A percentile compares a stretch with the other conserved stretches of the same genome.
These are phyloP conservation scores for Chaenocephalus aceratus DNA, from an alignment of 2,113 vertebrate species.

Conservation along the genomic window DNA sequence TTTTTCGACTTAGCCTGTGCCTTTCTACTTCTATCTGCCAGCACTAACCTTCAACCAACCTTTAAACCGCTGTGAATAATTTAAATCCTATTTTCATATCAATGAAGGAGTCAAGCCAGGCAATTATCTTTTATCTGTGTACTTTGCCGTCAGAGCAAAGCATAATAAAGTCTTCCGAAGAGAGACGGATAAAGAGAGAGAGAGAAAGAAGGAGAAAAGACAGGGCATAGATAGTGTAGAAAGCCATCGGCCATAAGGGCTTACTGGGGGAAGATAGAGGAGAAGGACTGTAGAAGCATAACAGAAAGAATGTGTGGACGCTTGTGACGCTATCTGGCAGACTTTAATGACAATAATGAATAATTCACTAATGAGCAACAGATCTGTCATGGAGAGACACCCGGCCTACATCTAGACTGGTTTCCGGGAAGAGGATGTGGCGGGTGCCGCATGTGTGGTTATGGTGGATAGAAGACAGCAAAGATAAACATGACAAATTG, in stretches of 20 bases:
- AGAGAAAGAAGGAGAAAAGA: constrained; percentile 20
- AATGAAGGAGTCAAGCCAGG: constrained; percentile 96
- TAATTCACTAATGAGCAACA: constrained; percentile 92
- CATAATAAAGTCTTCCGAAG: constrained; percentile 92
- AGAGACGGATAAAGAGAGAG: constrained; percentile 33
- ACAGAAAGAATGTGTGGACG: constrained; percentile 62
- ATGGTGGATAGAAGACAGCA: constrained; percentile 69
- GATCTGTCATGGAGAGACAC: constrained; percentile 81
- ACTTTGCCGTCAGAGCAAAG: constrained; percentile 92
- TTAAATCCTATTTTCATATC: constrained; percentile 97
- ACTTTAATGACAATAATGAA: constrained; percentile 90
- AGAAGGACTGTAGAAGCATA: constrained; percentile 64
- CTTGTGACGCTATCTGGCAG: constrained; percentile 85
- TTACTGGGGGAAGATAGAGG: constrained; percentile 21
- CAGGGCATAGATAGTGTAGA: constrained; percentile 46
- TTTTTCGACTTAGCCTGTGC: constrained; percentile 42
- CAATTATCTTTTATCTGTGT: constrained; percentile 99
- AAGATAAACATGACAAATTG: constrained; percentile 88
- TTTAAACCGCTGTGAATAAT: constrained; percentile 96
- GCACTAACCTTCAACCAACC: constrained; percentile 99
- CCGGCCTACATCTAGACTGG: constrained; percentile 75
- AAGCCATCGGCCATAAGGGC: constrained; percentile 50
- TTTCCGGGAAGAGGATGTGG: constrained; percentile 62
- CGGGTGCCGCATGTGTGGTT: constrained; percentile 61
- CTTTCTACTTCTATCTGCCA: constrained; percentile 81